Conservation (phyloP, 2,797 vertebrate species). For the Tolypeutes matacus region DNA sequence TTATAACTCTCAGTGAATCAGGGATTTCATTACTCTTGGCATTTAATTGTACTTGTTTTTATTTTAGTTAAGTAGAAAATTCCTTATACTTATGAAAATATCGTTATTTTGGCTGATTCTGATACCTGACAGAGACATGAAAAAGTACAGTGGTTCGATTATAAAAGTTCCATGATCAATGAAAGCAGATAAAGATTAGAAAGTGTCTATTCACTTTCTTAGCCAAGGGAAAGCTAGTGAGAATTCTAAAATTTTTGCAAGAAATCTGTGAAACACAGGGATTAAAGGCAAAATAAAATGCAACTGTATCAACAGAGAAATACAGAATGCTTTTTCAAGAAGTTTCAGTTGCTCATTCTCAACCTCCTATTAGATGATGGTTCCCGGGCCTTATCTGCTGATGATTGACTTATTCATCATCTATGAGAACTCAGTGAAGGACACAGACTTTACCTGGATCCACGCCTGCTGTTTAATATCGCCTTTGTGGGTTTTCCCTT, state of each 20-base stretch:
- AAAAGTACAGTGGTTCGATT: background rate
- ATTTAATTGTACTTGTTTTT: background rate
- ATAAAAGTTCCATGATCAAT: background rate
- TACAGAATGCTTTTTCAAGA: background rate
- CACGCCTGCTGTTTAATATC: slow-evolving; percentile 97
- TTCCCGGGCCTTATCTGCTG: background rate
- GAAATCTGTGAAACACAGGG: background rate
- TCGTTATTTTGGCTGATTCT: background rate
- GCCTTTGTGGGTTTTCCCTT: slow-evolving; percentile 94
- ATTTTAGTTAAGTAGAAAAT: background rate
- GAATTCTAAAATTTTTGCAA: background rate
- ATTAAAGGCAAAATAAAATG: background rate
- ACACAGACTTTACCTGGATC: slow-evolving; percentile 91
- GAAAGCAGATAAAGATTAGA: background rate
- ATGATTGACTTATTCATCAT: background rate
- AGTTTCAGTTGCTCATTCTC: background rate
- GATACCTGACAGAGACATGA: background rate
- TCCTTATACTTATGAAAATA: background rate
- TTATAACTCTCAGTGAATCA: background rate
- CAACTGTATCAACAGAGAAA: background rate
- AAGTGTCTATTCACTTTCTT: background rate
- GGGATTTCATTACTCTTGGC: background rate
- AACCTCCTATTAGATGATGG: background rate
- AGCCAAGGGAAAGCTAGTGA: background rate
- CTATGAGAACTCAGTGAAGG: rapidly evolving